A percentile compares a stretch with the other conserved stretches of the same genome.
Evolutionary conservation across 1,140 invertebrate species (phyloP).

Genomic region (Popillia japonica): DNA sequence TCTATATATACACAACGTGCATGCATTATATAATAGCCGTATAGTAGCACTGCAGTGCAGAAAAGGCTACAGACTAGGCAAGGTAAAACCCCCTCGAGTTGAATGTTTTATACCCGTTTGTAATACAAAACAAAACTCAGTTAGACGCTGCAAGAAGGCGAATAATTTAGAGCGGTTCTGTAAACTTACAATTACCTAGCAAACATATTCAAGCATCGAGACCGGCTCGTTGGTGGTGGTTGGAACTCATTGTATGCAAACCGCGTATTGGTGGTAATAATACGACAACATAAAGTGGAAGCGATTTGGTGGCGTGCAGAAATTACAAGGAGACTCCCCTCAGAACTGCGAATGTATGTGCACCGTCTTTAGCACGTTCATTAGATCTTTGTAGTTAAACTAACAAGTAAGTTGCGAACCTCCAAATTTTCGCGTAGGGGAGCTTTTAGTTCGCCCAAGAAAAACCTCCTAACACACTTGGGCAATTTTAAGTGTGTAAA

Average conservation of each 20-base stretch:
- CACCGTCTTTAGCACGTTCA: slow-evolving; percentile 19
- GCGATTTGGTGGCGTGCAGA: slow-evolving; percentile 25
- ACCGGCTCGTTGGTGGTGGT: slow-evolving; percentile 8
- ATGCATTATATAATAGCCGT: slow-evolving; percentile 36
- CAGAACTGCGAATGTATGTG: neutral
- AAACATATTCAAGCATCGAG: slow-evolving; percentile 19
- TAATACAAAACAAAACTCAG: slow-evolving; percentile 38
- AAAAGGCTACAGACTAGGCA: slow-evolving; percentile 3
- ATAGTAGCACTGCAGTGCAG: slow-evolving; percentile 30
- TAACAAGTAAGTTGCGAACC: neutral
- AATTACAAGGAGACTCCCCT: slow-evolving; percentile 1
- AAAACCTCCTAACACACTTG: neutral
- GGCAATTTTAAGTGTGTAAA: neutral
- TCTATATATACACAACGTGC: neutral
- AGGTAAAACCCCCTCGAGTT: slow-evolving; percentile 2
- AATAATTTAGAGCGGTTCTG: slow-evolving; percentile 36
- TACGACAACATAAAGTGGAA: slow-evolving; percentile 21
- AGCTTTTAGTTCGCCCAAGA: neutral
- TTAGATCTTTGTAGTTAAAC: slow-evolving; percentile 17
- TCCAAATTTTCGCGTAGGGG: neutral
- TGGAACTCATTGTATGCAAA: slow-evolving; percentile 27
- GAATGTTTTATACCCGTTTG: slow-evolving; percentile 32
- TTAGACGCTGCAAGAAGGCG: slow-evolving; percentile 35
- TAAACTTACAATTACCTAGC: slow-evolving; percentile 27
- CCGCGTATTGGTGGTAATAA: slow-evolving; percentile 38